Evolutionary conservation across 1,140 invertebrate genomes (phyloP), one percentile per base, ranked within the genome.

Genomic region (Polypedilum pembai): DNA sequence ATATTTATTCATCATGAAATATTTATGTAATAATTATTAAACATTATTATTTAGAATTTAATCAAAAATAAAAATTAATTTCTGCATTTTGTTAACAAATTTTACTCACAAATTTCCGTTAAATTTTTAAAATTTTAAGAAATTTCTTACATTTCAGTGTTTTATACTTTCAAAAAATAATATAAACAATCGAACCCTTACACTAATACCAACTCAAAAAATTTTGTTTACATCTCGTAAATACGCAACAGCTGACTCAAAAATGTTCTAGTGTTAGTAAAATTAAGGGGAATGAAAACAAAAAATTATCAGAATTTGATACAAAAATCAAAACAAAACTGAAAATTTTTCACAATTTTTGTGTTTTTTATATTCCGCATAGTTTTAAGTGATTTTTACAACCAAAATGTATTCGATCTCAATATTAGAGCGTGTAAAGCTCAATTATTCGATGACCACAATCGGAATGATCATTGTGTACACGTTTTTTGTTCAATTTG

Each of bases 401-500:
- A 8, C 1, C 4, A 56, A 12, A 56, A 56, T 56, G 45, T 56
- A 56, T 56, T 20, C 15, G 65, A 69, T 69, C 15, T 69, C 65
- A 20, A 69, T 18, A 18, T 18, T 18, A 69, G 65, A 69, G 12
- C 17, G 65, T 20, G 17, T 69, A 10, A 18, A 69, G 20, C 65
- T 69, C 1, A 69, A 69, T 21, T 69, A 69, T 20, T n/a, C 65
- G 8, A 21, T 18, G 20, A 20, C 17, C 15, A 69, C 65, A 20
- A 20, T 69, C 1, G 18, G 3, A 18, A 10, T 18, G 5, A 69
- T 69, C 7, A 69, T 69, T 10, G 17, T 69, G 20, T 69, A 69
- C 10, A 69, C 65, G 20, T 69, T 69, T 21, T 69, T 69, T 18
- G 10, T 69, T 21, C 65, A 69, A 21, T 69, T 69, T 20, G 20